phyloP scores from a whole-genome alignment of 2,113 vertebrate species.

The Bubo scandiacus region DNA sequence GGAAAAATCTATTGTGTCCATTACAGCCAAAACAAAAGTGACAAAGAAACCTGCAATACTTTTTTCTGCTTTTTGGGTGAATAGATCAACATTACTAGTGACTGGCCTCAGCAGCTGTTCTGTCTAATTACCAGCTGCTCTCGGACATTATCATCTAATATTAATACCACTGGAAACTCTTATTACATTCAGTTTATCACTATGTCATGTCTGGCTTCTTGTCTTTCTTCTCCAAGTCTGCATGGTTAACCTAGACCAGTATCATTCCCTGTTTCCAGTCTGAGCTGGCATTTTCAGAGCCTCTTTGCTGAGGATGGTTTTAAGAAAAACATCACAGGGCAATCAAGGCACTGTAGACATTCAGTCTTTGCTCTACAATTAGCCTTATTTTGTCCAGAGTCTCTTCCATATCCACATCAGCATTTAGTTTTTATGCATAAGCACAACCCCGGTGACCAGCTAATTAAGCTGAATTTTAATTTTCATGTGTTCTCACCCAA shows the following conservation, averaged over 20 bases:
- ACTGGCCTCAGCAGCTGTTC: conserved; percentile 11
- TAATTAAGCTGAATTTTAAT: background rate
- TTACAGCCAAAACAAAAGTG: background rate
- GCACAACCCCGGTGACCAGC: background rate
- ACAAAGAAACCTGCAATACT: conserved; percentile 29
- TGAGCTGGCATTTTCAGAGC: background rate
- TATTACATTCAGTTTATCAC: conserved; percentile 31
- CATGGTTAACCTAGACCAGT: background rate
- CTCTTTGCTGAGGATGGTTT: background rate
- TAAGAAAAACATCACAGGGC: background rate
- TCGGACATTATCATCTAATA: conserved; percentile 23
- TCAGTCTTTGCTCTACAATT: background rate
- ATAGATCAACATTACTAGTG: conserved; percentile 25
- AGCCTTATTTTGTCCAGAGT: background rate
- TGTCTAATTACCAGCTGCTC: conserved; percentile 28
- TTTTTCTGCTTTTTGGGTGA: background rate
- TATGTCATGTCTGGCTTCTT: conserved; percentile 41
- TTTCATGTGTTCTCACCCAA: background rate
- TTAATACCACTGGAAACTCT: conserved; percentile 24
- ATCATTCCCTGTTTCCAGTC: background rate
- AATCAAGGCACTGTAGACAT: background rate
- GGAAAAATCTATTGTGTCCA: background rate
- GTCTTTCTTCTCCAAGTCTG: background rate
- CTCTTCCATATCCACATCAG: background rate
- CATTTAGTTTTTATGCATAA: background rate